Evolutionary conservation across 2,888 invertebrate species (phyloP).

Genomic region (Macropis europaea): DNA sequence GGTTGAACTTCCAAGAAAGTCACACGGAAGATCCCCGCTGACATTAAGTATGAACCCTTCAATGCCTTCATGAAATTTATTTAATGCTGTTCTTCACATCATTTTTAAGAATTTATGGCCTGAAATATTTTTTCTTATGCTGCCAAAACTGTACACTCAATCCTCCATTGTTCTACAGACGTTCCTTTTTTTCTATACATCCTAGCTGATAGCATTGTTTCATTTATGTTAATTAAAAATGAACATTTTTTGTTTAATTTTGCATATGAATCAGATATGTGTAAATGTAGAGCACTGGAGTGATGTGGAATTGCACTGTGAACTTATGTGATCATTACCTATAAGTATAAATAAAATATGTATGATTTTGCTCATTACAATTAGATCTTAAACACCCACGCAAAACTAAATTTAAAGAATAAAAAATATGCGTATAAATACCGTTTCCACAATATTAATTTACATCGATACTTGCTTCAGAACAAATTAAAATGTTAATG

Average conservation of each 20-base stretch:
- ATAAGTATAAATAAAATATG: slow-evolving; percentile 48
- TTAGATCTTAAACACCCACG: slow-evolving; percentile 43
- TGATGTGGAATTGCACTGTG: slow-evolving; percentile 47
- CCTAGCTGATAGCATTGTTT: background rate
- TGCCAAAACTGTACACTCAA: slow-evolving; percentile 20
- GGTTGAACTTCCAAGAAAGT: slow-evolving; percentile 81
- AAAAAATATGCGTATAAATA: slow-evolving; percentile 34
- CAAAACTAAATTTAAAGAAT: slow-evolving; percentile 18
- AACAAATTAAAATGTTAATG: slow-evolving; percentile 15
- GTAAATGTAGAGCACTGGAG: slow-evolving; percentile 41
- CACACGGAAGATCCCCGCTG: slow-evolving; percentile 78
- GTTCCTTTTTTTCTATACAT: background rate
- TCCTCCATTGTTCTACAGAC: slow-evolving; percentile 48
- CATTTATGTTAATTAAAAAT: slow-evolving; percentile 3
- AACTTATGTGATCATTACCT: slow-evolving; percentile 65
- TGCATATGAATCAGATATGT: slow-evolving; percentile 42
- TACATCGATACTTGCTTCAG: slow-evolving; percentile 21
- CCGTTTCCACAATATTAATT: slow-evolving; percentile 40
- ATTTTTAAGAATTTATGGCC: slow-evolving; percentile 22
- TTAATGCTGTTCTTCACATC: slow-evolving; percentile 1
- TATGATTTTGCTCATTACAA: slow-evolving; percentile 57
- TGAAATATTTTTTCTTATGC: slow-evolving; percentile 5
- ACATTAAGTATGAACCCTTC: slow-evolving; percentile 67
- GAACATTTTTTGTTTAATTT: slow-evolving; percentile 30
- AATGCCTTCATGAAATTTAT: slow-evolving; percentile 8